Conservation (phyloP, 23 tunicate genomes). For the Ascidia mentula region DNA sequence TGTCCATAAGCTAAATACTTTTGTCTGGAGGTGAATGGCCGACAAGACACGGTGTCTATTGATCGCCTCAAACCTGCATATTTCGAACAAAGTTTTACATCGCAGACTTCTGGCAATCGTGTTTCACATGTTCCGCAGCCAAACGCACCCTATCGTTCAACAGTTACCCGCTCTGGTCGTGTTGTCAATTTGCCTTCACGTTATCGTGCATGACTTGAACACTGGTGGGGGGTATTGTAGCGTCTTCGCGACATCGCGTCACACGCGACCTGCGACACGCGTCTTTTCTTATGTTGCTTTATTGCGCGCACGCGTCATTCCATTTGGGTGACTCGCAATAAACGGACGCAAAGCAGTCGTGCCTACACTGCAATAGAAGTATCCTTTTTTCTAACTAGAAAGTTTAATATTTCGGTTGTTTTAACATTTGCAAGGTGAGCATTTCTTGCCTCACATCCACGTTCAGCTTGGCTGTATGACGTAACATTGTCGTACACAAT, state of each 20-base stretch:
- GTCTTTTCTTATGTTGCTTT: too few species aligned
- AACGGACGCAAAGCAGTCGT: too few species aligned
- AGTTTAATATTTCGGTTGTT: too few species aligned
- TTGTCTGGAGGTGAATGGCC: background rate
- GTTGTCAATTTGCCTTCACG: background rate
- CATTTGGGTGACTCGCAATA: too few species aligned
- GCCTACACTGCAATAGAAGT: too few species aligned
- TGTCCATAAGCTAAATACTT: constrained; percentile 26
- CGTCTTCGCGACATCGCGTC: background rate
- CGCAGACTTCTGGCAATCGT: background rate
- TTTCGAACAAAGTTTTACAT: background rate
- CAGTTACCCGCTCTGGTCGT: background rate
- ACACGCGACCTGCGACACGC: background rate
- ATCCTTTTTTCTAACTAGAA: too few species aligned
- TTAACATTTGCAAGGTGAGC: too few species aligned
- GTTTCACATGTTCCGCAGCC: background rate
- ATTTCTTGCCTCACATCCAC: too few species aligned
- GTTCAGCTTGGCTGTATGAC: too few species aligned
- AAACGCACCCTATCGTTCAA: background rate
- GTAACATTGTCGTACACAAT: too few species aligned
- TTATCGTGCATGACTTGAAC: too few species aligned
- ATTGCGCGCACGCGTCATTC: too few species aligned
- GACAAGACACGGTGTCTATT: constrained; percentile 24
- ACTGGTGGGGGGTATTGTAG: background rate
- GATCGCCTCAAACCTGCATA: constrained; percentile 33